Percentiles rank a stretch among this genome's conserved stretches.
Conservation (phyloP, 2,888 invertebrate genomes). For the Cynaeus angustus region DNA sequence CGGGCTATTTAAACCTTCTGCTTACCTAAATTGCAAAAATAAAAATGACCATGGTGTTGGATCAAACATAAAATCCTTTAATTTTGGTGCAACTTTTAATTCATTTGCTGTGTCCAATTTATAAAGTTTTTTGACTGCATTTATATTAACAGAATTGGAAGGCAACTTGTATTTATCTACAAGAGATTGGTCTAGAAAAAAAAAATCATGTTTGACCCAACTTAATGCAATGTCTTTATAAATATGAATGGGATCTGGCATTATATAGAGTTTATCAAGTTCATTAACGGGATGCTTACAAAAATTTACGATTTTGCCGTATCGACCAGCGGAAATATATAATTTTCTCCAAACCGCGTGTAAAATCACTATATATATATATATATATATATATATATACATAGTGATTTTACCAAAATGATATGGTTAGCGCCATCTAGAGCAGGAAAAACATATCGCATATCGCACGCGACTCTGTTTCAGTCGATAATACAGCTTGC, state of each 20-base stretch:
- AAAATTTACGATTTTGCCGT: not conserved
- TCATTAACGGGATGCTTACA: not conserved
- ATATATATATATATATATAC: no score
- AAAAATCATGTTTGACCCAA: not conserved
- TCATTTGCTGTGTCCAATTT: not conserved
- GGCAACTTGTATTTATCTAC: not conserved
- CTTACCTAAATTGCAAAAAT: no score
- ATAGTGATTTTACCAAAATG: no score
- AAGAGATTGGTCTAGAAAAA: slow-evolving; percentile 10
- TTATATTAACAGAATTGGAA: not conserved
- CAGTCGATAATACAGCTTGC: no score
- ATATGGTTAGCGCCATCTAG: no score
- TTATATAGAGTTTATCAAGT: slow-evolving; percentile 9
- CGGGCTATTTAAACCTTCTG: no score
- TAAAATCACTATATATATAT: no score
- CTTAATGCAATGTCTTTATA: slow-evolving; percentile 16
- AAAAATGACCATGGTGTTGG: no score
- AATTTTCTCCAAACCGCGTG: not conserved
- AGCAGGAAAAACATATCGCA: no score
- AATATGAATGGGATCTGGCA: slow-evolving; percentile 13
- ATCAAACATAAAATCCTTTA: slow-evolving; percentile 10
- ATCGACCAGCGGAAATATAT: not conserved
- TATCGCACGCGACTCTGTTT: no score
- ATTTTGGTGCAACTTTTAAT: not conserved
- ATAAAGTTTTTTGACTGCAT: not conserved